Conservation (phyloP, 2,113 vertebrate species). For the Siniperca knerii region DNA sequence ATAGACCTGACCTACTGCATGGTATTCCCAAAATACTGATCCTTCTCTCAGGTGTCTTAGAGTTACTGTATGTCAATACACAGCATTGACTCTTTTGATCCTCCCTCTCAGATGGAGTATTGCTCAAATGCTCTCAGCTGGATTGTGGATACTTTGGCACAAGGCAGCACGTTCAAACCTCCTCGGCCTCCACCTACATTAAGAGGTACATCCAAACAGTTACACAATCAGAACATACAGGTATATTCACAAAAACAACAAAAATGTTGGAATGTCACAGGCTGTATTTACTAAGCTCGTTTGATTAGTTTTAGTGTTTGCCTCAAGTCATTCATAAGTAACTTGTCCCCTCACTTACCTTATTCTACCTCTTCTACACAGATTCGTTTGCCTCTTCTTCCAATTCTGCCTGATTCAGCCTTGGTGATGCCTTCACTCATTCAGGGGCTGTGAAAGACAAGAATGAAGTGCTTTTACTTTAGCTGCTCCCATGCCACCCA, state of each 20-base stretch:
- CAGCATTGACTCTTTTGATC: background rate
- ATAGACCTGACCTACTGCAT: too few species aligned
- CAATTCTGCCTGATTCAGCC: slow-evolving; percentile 43
- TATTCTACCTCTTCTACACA: slow-evolving; percentile 24
- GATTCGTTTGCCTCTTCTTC: slow-evolving; percentile 52
- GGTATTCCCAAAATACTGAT: background rate
- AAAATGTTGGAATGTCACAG: background rate
- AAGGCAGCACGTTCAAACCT: slow-evolving; percentile 79
- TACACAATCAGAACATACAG: background rate
- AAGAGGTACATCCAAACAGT: slow-evolving; percentile 64
- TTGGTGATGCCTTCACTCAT: background rate
- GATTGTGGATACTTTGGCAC: slow-evolving; percentile 87
- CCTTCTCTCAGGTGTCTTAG: background rate
- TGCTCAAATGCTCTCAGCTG: slow-evolving; percentile 87
- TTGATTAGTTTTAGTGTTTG: background rate
- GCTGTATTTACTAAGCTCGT: background rate
- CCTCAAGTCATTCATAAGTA: background rate
- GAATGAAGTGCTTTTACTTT: background rate
- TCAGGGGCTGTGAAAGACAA: slow-evolving; percentile 7
- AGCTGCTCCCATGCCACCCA: background rate
- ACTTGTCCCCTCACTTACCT: background rate
- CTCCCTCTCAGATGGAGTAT: slow-evolving; percentile 86
- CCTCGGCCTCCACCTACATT: slow-evolving; percentile 77
- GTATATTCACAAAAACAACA: background rate
- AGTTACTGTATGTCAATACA: background rate